phyloP scores from a whole-genome alignment of 2,888 invertebrate genomes.

The Drosophila lacicola region DNA sequence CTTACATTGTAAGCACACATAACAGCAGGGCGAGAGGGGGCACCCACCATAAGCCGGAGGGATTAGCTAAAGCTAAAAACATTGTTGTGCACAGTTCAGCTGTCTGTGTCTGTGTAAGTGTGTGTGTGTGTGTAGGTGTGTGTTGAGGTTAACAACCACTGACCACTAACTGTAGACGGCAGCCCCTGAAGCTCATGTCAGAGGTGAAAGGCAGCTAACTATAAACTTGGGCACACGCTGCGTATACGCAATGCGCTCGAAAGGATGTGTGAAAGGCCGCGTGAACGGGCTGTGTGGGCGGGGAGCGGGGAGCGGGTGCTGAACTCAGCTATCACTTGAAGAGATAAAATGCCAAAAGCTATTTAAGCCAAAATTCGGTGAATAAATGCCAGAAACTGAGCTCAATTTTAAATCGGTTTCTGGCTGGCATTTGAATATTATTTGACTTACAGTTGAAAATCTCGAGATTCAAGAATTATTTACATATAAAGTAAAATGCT shows the following conservation, averaged over 20 bases:
- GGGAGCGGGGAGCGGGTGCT: not conserved
- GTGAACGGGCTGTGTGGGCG: not conserved
- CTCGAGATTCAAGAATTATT: no score
- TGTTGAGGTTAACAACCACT: constrained; percentile 39
- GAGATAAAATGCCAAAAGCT: constrained; percentile 2
- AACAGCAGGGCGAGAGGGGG: not conserved
- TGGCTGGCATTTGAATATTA: constrained; percentile 1
- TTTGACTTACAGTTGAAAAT: not conserved
- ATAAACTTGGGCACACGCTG: constrained; percentile 30
- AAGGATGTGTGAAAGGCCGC: not conserved
- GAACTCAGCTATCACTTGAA: not conserved
- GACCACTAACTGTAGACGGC: constrained; percentile 48
- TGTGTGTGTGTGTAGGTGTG: constrained; percentile 11
- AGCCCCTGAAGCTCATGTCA: constrained; percentile 37
- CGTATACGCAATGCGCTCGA: constrained; percentile 43
- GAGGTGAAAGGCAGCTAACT: constrained; percentile 41
- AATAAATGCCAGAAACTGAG: no score
- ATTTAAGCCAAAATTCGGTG: not conserved
- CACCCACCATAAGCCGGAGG: constrained; percentile 12
- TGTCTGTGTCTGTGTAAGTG: not conserved
- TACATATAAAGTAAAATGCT: no score
- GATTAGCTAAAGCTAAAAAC: constrained; percentile 31
- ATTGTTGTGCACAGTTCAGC: constrained; percentile 45
- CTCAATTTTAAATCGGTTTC: not conserved
- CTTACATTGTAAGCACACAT: constrained; percentile 37